phyloP scores from a whole-genome alignment of 1,140 invertebrate species.

The Penaeus japonicus region DNA sequence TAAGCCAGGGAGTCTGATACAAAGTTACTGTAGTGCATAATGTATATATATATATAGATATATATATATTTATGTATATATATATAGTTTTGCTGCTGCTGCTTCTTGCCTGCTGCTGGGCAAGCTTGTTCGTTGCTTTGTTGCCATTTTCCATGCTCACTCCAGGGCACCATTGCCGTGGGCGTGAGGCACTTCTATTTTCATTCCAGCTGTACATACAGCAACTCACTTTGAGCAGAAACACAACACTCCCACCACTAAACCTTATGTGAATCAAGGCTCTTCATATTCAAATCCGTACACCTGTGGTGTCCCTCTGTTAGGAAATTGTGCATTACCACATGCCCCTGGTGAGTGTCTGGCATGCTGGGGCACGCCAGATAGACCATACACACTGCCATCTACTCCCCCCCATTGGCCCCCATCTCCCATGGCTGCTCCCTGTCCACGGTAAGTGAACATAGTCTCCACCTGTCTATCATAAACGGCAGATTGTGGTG shows the following conservation, averaged over 20 bases:
- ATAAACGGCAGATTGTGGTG: slow-evolving; percentile 48
- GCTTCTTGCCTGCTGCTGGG: slow-evolving; percentile 20
- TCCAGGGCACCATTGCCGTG: slow-evolving; percentile 27
- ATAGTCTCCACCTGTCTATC: slow-evolving; percentile 57
- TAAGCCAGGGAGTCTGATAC: slow-evolving; percentile 3
- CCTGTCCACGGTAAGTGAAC: slow-evolving; percentile 55
- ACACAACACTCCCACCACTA: slow-evolving; percentile 21
- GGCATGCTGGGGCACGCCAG: slow-evolving; percentile 58
- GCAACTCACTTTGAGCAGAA: slow-evolving; percentile 45
- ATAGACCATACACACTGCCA: slow-evolving; percentile 53
- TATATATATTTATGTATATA: background rate
- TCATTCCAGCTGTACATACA: slow-evolving; percentile 13
- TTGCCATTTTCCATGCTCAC: slow-evolving; percentile 40
- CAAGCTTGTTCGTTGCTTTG: slow-evolving; percentile 44
- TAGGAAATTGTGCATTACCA: slow-evolving; percentile 48
- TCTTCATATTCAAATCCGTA: slow-evolving; percentile 60
- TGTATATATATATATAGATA: background rate
- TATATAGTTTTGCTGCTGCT: slow-evolving; percentile 24
- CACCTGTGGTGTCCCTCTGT: slow-evolving; percentile 51
- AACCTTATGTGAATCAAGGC: slow-evolving; percentile 58
- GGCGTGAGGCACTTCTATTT: slow-evolving; percentile 34
- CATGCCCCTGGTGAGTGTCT: slow-evolving; percentile 56
- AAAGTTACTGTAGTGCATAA: slow-evolving; percentile 41
- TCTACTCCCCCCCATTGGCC: slow-evolving; percentile 49
- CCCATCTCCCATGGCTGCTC: slow-evolving; percentile 28